Conservation (phyloP, 2,888 invertebrate species). For the Drosophila dives region DNA sequence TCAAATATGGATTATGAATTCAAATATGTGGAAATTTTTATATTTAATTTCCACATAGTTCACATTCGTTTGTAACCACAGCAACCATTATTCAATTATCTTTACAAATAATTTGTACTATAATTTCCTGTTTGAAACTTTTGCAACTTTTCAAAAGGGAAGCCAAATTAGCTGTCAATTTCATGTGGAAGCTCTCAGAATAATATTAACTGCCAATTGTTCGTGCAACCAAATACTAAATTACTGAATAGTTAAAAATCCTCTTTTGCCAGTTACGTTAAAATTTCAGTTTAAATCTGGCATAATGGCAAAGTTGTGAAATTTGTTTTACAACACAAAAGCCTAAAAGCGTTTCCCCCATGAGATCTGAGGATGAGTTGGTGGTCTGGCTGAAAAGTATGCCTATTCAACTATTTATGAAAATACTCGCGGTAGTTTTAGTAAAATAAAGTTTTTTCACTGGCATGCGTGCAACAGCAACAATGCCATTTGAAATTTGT, state of each 20-base stretch:
- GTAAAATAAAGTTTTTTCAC: slow-evolving; percentile 30
- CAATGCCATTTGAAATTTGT: slow-evolving; percentile 26
- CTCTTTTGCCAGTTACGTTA: slow-evolving; percentile 20
- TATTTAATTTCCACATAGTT: background rate
- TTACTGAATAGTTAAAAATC: slow-evolving; percentile 45
- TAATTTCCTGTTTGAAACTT: slow-evolving; percentile 19
- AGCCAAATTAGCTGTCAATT: slow-evolving; percentile 10
- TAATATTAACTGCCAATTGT: slow-evolving; percentile 46
- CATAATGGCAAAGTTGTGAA: slow-evolving; percentile 35
- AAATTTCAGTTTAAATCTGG: slow-evolving; percentile 47
- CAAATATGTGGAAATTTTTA: too few relatives aligned
- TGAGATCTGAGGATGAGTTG: background rate
- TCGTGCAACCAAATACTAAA: slow-evolving; percentile 45
- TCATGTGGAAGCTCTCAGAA: background rate
- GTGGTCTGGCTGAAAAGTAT: slow-evolving; percentile 43
- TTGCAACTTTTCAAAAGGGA: slow-evolving; percentile 15
- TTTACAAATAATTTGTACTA: slow-evolving; percentile 4
- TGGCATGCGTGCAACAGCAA: slow-evolving; percentile 19
- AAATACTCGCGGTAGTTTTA: slow-evolving; percentile 73
- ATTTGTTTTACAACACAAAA: slow-evolving; percentile 36
- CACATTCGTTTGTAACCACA: background rate
- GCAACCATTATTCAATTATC: slow-evolving; percentile 4
- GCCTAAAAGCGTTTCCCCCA: slow-evolving; percentile 34
- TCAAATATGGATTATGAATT: background rate
- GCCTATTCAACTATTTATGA: slow-evolving; percentile 75